Conservation (phyloP, 2,797 vertebrate species). For the Gastrophryne carolinensis region DNA sequence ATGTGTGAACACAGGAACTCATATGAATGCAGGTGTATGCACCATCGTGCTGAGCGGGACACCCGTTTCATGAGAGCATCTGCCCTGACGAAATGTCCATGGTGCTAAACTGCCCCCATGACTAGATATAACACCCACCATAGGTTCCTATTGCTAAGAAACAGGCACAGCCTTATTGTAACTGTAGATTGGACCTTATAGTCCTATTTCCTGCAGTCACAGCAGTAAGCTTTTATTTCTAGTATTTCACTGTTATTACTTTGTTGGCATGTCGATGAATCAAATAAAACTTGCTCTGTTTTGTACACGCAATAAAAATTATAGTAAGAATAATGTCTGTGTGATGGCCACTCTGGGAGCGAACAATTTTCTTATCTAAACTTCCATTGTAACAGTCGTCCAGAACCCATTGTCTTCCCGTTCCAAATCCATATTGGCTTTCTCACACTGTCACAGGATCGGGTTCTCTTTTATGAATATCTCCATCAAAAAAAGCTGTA, state of each 20-base stretch:
- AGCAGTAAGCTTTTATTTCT: neutral
- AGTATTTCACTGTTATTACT: neutral
- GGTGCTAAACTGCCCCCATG: neutral
- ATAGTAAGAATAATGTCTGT: neutral
- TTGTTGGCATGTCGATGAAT: neutral
- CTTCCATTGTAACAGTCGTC: neutral
- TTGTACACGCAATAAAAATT: neutral
- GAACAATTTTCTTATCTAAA: neutral
- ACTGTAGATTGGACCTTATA: too few relatives aligned
- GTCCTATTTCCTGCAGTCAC: too few relatives aligned
- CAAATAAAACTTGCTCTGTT: neutral
- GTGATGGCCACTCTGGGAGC: neutral
- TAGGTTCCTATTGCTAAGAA: neutral
- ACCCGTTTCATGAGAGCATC: too few relatives aligned
- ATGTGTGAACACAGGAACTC: too few relatives aligned
- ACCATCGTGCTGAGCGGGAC: too few relatives aligned
- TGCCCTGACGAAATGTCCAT: too few relatives aligned
- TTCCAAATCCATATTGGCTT: constrained; percentile 11
- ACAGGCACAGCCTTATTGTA: neutral
- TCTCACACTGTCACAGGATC: constrained; percentile 29
- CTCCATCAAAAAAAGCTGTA: constrained; percentile 2
- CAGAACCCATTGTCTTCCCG: neutral
- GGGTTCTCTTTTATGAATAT: constrained; percentile 21
- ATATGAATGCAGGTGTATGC: too few relatives aligned
- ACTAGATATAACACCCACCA: neutral